Evolutionary conservation across 2,888 invertebrate species (phyloP).

Genomic region (Vesta saturnalis): DNA sequence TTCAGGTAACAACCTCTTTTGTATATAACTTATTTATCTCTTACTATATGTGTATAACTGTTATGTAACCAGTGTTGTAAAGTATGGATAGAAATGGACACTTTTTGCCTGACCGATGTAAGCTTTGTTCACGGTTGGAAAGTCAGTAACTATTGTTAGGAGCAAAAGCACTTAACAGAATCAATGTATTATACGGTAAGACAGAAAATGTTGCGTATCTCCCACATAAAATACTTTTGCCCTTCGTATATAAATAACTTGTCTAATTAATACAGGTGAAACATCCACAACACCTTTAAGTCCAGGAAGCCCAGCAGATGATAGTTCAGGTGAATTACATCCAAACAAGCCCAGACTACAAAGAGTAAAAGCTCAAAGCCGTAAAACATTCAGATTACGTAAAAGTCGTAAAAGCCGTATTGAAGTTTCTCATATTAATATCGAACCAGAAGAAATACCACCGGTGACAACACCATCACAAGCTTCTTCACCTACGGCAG

Average conservation of each 20-base stretch:
- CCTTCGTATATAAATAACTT: too few relatives aligned
- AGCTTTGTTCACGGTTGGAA: background rate
- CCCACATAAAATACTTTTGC: too few relatives aligned
- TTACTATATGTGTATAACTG: background rate
- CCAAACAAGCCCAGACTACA: constrained; percentile 79
- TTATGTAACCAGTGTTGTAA: background rate
- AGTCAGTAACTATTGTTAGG: too few relatives aligned
- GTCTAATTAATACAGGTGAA: constrained; percentile 79
- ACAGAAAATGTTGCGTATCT: too few relatives aligned
- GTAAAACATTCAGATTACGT: constrained; percentile 90
- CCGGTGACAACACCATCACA: constrained; percentile 22
- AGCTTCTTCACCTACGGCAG: constrained; percentile 40
- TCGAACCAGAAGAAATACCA: constrained; percentile 34
- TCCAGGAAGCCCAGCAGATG: constrained; percentile 76
- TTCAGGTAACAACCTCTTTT: constrained; percentile 67
- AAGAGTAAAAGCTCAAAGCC: constrained; percentile 91
- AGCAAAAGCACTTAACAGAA: too few relatives aligned
- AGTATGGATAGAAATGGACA: too few relatives aligned
- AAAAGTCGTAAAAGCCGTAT: constrained; percentile 78
- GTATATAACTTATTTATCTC: constrained; percentile 10
- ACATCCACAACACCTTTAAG: constrained; percentile 79
- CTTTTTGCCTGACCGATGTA: background rate
- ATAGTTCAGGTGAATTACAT: constrained; percentile 71
- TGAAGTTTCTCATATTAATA: constrained; percentile 62
- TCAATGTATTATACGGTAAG: too few relatives aligned